Evolutionary conservation across 2,888 invertebrate genomes (phyloP).

Genomic region (Lycocerus yunnanus): DNA sequence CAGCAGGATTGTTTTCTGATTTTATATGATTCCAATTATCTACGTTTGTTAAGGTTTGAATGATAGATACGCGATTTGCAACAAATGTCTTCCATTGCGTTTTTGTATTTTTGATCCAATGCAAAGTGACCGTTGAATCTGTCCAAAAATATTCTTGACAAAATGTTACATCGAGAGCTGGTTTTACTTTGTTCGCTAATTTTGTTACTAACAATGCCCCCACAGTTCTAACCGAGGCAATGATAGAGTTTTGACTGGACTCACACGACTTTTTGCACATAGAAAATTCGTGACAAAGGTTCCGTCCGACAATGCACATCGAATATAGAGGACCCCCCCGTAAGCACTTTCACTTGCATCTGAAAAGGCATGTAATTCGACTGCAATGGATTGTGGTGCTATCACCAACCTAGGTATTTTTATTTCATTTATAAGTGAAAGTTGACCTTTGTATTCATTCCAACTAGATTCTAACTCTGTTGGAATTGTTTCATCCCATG

Average conservation of each 20-base stretch:
- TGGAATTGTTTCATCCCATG: constrained; percentile 21
- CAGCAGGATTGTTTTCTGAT: too few species aligned
- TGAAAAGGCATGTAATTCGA: not conserved
- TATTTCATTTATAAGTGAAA: constrained; percentile 3
- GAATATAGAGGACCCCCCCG: too few species aligned
- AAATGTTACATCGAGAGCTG: too few species aligned
- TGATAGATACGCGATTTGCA: not conserved
- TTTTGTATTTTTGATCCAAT: not conserved
- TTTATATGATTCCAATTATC: too few species aligned
- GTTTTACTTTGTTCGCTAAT: too few species aligned
- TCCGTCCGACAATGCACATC: not conserved
- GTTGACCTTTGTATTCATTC: not conserved
- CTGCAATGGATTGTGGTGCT: not conserved
- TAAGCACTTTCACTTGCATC: not conserved
- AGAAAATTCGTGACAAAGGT: too few species aligned
- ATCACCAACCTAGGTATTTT: not conserved
- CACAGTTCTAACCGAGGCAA: constrained; percentile 24
- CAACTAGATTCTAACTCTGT: not conserved
- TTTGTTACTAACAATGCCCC: constrained; percentile 7
- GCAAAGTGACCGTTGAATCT: too few species aligned
- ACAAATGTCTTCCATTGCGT: not conserved
- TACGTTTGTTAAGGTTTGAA: not conserved
- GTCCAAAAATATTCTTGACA: too few species aligned
- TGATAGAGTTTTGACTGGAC: constrained; percentile 13
- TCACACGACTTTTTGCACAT: constrained; percentile 14